A percentile compares a stretch with the other conserved stretches of the same genome.
Conservation (phyloP, 2,113 vertebrate genomes). For the Mystacornis crossleyi region DNA sequence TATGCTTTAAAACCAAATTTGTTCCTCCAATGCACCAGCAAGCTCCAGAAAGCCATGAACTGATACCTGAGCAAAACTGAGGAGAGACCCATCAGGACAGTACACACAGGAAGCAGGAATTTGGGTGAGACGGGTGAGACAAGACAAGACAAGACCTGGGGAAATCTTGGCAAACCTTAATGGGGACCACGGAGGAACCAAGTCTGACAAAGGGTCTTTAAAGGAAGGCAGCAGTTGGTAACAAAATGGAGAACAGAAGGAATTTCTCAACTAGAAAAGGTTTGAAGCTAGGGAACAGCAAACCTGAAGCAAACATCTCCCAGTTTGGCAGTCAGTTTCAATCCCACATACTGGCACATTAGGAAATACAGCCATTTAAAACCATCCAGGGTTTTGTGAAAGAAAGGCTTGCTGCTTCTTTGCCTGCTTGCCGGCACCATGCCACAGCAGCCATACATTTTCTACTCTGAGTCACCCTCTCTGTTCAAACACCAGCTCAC, state of each 20-base stretch:
- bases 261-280: background rate
- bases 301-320: background rate
- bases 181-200: background rate
- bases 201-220: background rate
- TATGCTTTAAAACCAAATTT: background rate
- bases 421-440: background rate
- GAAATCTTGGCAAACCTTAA: background rate
- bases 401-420: background rate
- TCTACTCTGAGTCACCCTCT: conserved; percentile 11
- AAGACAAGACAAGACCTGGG: background rate
- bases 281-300: rapidly evolving
- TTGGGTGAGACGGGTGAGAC: background rate
- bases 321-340: background rate
- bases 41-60: background rate
- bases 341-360: background rate
- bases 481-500: conserved; percentile 19
- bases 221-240: background rate
- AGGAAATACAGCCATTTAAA: background rate
- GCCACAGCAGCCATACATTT: background rate
- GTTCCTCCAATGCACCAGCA: background rate
- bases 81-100: background rate
- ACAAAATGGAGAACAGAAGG: background rate
- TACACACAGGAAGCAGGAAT: background rate
- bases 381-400: background rate
- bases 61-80: background rate